phyloP scores from a whole-genome alignment of 2,797 vertebrate species.

The Chiloscyllium punctatum region DNA sequence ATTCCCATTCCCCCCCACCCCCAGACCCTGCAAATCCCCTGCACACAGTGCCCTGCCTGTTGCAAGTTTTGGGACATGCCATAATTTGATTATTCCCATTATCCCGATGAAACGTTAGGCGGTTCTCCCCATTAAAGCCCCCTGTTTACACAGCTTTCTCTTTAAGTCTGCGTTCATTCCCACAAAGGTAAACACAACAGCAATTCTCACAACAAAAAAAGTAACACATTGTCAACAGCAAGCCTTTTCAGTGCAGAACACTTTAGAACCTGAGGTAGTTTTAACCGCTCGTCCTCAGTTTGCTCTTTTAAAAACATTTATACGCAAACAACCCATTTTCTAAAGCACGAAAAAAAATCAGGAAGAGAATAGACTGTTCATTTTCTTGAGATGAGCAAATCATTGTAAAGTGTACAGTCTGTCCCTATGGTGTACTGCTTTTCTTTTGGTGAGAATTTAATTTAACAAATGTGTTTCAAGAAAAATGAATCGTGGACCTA shows the following conservation, averaged over 20 bases:
- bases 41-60: background rate
- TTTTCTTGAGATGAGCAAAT: background rate
- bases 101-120: background rate
- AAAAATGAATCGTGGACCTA: background rate
- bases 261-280: no score
- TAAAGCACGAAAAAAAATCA: background rate
- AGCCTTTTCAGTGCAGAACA: background rate
- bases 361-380: background rate
- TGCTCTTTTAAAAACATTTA: background rate
- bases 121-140: background rate
- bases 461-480: background rate
- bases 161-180: slow-evolving; percentile 19
- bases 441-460: background rate
- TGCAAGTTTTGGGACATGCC: background rate
- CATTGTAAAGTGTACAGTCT: background rate
- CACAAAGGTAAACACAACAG: background rate
- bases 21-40: background rate
- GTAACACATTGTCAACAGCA: slow-evolving; percentile 19
- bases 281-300: background rate
- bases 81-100: background rate
- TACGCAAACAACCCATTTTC: background rate
- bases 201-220: background rate
- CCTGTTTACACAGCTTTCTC: slow-evolving; percentile 5
- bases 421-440: background rate
- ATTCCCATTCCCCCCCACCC: background rate